Conservation (phyloP, 2,888 invertebrate species). For the Limnephilus lunatus region DNA sequence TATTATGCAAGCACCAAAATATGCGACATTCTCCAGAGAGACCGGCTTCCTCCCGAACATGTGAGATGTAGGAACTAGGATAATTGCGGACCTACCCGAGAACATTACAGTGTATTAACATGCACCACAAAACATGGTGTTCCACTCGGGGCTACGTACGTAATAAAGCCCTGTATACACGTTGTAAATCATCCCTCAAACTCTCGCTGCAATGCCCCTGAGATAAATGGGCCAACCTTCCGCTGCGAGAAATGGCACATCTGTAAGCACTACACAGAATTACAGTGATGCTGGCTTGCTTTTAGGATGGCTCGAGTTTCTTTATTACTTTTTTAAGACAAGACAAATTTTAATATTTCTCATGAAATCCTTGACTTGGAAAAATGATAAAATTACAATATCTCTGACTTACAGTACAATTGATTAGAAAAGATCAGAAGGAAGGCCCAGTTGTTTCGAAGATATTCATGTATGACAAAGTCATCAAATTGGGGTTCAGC, state of each 20-base stretch:
- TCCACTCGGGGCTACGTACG: slow-evolving; percentile 9
- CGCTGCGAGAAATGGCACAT: slow-evolving; percentile 33
- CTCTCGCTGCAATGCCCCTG: slow-evolving; percentile 44
- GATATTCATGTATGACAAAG: too few relatives aligned
- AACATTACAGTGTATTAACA: slow-evolving; percentile 30
- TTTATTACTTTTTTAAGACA: not conserved
- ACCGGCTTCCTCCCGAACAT: not conserved
- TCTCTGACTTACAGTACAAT: too few relatives aligned
- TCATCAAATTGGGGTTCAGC: too few relatives aligned
- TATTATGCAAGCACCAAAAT: not conserved
- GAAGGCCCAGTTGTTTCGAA: too few relatives aligned
- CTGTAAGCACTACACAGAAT: slow-evolving; percentile 29
- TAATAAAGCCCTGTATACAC: slow-evolving; percentile 18
- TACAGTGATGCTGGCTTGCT: not conserved
- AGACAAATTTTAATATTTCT: too few relatives aligned
- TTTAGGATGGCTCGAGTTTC: not conserved
- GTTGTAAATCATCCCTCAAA: slow-evolving; percentile 42
- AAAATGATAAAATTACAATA: too few relatives aligned
- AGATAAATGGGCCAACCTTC: slow-evolving; percentile 39
- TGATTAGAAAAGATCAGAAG: too few relatives aligned
- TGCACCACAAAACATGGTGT: slow-evolving; percentile 43
- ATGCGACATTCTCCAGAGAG: not conserved
- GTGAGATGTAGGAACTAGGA: not conserved
- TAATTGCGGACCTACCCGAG: not conserved
- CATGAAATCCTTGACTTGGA: too few relatives aligned